These are phyloP conservation scores for Antitype chi DNA, from an alignment of 2,888 invertebrate genomes.

Conservation along the genomic window DNA sequence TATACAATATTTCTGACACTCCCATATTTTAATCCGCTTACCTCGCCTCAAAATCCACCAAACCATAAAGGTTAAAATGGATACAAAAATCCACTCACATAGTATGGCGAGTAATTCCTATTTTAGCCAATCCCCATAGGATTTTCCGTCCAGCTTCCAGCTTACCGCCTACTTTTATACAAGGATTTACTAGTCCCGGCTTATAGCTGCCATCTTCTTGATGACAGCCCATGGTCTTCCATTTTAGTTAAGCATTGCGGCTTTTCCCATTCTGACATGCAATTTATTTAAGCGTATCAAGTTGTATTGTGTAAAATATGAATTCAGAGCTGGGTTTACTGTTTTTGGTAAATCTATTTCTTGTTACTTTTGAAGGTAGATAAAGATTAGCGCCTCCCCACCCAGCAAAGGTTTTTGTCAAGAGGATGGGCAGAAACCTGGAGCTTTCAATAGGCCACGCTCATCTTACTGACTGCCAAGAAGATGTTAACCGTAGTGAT, in stretches of 20 bases:
- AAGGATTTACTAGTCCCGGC: constrained; percentile 40
- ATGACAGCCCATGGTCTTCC: constrained; percentile 35
- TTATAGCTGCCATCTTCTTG: constrained; percentile 34
- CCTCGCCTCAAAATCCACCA: constrained; percentile 14
- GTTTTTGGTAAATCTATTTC: not conserved
- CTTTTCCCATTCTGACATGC: constrained; percentile 15
- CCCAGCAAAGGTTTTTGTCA: not conserved
- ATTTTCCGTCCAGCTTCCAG: constrained; percentile 28
- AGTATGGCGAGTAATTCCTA: constrained; percentile 22
- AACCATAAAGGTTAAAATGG: not conserved
- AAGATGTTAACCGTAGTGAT: not conserved
- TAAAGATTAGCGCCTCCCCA: too few relatives aligned
- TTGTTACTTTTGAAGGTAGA: not conserved
- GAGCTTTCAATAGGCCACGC: too few relatives aligned
- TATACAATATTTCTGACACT: not conserved
- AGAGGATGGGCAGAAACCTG: not conserved
- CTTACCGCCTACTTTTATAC: constrained; percentile 40
- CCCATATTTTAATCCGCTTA: constrained; percentile 31
- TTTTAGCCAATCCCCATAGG: constrained; percentile 17
- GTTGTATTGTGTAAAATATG: constrained; percentile 4
- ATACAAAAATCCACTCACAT: not conserved
- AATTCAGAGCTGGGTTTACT: not conserved
- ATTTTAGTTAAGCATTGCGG: constrained; percentile 41
- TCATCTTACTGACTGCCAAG: not conserved
- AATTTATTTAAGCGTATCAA: constrained; percentile 17